Evolutionary conservation across 2,888 invertebrate genomes (phyloP), one percentile per base, ranked within the genome.

Genomic region (Macrosoma leucophasiata): DNA sequence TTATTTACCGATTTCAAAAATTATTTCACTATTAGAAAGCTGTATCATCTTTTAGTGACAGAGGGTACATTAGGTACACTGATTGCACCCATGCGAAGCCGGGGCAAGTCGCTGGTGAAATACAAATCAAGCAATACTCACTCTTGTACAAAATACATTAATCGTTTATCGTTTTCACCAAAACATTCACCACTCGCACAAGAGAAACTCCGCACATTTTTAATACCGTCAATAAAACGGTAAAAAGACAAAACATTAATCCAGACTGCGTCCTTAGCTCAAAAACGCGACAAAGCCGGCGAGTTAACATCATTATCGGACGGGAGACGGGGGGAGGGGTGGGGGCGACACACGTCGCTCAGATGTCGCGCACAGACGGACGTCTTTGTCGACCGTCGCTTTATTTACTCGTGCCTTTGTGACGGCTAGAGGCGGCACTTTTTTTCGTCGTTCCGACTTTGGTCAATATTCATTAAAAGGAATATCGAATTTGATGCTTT

Each of bases 231-330:
- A 26, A 19, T 17, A 28, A 25, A 24, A 27, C 26, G 21, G 18
- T 19, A 13, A 5, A 36, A 42, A 46, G 23, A 35, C 37, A 38
- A 27, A 43, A 33, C 41, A 44, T 45, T 38, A 45, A 45, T 40
- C 41, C 34, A 35, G 36, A 46, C 30, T n/a, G n/a, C n/a, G n/a
- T 39, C 34, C 37, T 48, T 43, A 41, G 41, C 41, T 70, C 67
- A 74, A 77, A 77, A 77, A 75, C 73, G 75, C 72, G 73, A 74
- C 77, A 76, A 71, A 74, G 69, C 67, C 58, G 62, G 43, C 50
- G 74, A 78, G 78, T 78, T 79, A 78, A 81, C 79, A 81, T 79
- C 79, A 81, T 81, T 81, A 81, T 78, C 76, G 74, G 73, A 64
- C 43, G 47, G 44, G 44, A 44, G 55, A 50, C 48, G 51, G 56